Conservation (phyloP, 2,797 vertebrate genomes). For the Pteropus rufus region DNA sequence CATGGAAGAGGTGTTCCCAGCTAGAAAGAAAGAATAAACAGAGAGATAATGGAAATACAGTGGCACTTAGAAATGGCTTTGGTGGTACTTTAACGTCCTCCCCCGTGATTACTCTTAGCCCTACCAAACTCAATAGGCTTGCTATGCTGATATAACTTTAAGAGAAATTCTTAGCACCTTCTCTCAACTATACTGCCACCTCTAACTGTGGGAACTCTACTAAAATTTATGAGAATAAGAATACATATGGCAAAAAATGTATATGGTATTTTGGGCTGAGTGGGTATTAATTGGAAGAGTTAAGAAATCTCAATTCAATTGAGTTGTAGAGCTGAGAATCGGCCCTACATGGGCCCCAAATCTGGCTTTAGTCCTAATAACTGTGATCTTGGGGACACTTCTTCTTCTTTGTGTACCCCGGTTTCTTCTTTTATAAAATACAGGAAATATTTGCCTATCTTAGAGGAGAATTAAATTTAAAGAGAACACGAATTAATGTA, state of each 20-base stretch:
- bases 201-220: background rate
- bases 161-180: background rate
- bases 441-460: background rate
- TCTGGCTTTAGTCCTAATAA: background rate
- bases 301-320: background rate
- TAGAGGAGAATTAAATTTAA: background rate
- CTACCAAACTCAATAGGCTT: background rate
- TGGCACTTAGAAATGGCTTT: background rate
- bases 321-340: background rate
- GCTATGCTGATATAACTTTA: background rate
- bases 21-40: background rate
- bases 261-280: background rate
- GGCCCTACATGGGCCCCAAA: background rate
- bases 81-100: background rate
- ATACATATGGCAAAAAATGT: background rate
- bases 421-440: background rate
- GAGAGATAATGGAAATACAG: background rate
- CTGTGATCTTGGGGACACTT: background rate
- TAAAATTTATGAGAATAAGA: background rate
- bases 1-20: background rate
- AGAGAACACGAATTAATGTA: background rate
- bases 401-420: background rate
- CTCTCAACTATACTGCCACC: background rate
- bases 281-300: background rate
- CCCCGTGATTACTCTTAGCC: background rate